These are phyloP conservation scores for Xestoiulus laeticollis DNA, from an alignment of 2,888 invertebrate species.

Conservation along the genomic window DNA sequence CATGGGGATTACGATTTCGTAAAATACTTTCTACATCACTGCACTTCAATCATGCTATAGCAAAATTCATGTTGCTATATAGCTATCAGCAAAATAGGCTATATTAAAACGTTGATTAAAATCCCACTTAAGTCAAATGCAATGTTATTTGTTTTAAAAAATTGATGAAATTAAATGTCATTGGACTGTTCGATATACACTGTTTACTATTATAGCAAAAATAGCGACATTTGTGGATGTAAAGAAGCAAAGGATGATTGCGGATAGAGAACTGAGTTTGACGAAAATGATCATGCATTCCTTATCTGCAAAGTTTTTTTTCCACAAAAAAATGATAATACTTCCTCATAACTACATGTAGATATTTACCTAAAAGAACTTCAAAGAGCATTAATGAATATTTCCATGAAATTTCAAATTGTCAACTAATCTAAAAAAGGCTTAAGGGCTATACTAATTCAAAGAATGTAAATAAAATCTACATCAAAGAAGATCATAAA, in stretches of 20 bases:
- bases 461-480: too few relatives aligned
- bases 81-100: conserved; percentile 9
- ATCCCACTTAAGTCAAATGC: conserved; percentile 15
- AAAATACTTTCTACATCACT: conserved; percentile 21
- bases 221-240: background rate
- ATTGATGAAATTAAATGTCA: background rate
- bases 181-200: background rate
- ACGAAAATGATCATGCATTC: background rate
- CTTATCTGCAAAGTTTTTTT: background rate
- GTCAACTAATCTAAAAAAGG: background rate
- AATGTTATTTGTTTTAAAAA: background rate
- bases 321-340: background rate
- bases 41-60: conserved; percentile 12
- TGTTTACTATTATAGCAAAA: background rate
- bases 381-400: too few relatives aligned
- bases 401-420: background rate
- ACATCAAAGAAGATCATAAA: background rate
- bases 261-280: background rate
- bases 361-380: too few relatives aligned
- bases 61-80: conserved; percentile 9
- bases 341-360: background rate
- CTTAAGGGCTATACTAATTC: background rate
- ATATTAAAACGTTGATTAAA: conserved; percentile 33
- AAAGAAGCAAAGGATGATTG: background rate
- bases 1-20: conserved; percentile 29